Percentiles rank a stretch among this genome's conserved stretches.
phyloP scores from a whole-genome alignment of 2,888 invertebrate genomes.

The Drosophila nr. perissopoda region DNA sequence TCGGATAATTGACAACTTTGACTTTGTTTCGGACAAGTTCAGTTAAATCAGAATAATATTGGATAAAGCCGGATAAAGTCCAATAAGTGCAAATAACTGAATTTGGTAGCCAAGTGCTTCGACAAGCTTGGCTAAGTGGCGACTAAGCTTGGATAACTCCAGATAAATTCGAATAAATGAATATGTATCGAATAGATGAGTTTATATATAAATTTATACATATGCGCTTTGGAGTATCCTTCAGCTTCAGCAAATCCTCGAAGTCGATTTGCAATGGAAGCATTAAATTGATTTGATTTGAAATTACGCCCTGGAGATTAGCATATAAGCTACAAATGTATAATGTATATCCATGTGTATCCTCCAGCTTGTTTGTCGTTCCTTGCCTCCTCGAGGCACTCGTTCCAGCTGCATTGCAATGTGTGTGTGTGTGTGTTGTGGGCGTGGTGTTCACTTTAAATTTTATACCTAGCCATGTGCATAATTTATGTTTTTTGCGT shows the following conservation, averaged over 20 bases:
- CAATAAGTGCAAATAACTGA: not conserved
- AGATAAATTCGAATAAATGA: not conserved
- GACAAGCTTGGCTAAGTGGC: not conserved
- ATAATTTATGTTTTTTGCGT: constrained; percentile 73
- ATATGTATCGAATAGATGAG: not conserved
- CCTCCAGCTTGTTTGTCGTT: constrained; percentile 30
- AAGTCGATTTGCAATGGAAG: not conserved
- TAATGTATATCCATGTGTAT: constrained; percentile 8
- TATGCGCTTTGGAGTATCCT: not conserved
- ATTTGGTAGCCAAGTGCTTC: too few relatives aligned
- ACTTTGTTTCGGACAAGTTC: not conserved
- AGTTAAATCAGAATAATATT: not conserved
- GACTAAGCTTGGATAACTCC: constrained; percentile 5
- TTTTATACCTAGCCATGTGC: constrained; percentile 52
- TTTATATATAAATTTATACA: not conserved
- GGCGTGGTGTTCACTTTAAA: constrained; percentile 39
- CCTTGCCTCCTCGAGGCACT: constrained; percentile 8
- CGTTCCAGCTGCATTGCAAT: constrained; percentile 16
- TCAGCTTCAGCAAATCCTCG: not conserved
- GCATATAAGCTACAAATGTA: constrained; percentile 14
- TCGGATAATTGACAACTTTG: too few relatives aligned
- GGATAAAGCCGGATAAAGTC: constrained; percentile 9
- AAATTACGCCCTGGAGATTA: constrained; percentile 18
- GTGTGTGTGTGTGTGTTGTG: constrained; percentile 18
- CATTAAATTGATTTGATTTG: constrained; percentile 30